phyloP scores from a whole-genome alignment of 2,797 vertebrate genomes.

The Paratrypauchen microcephalus region DNA sequence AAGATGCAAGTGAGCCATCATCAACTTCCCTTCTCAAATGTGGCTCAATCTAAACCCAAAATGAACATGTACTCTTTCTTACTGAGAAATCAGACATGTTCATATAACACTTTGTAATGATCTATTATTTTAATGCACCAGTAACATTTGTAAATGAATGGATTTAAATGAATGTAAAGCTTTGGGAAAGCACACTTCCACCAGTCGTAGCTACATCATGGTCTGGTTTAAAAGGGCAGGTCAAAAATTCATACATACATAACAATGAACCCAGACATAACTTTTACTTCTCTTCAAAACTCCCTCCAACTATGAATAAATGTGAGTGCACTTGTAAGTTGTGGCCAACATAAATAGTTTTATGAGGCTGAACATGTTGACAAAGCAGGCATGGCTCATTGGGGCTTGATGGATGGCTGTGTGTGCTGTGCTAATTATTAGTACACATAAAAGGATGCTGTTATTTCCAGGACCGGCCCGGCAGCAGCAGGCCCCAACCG shows the following conservation, averaged over 20 bases:
- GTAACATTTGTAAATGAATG: neutral
- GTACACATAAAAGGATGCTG: constrained; percentile 81
- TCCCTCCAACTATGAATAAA: constrained; percentile 42
- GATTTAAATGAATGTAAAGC: neutral
- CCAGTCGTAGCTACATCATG: neutral
- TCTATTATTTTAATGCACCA: neutral
- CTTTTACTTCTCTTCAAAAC: constrained; percentile 23
- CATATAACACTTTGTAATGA: too few species aligned
- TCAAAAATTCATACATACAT: constrained; percentile 18
- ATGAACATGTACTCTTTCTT: neutral
- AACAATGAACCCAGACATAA: constrained; percentile 25
- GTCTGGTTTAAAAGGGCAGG: neutral
- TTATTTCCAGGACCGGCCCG: constrained; percentile 72
- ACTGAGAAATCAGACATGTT: too few species aligned
- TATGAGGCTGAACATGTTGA: constrained; percentile 74
- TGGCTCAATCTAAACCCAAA: neutral
- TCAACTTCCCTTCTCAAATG: too few species aligned
- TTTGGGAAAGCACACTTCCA: neutral
- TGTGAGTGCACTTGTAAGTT: constrained; percentile 69
- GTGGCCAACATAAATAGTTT: constrained; percentile 74
- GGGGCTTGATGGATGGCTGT: constrained; percentile 78
- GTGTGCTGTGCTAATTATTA: constrained; percentile 80
- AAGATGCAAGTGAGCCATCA: too few species aligned
- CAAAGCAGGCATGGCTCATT: constrained; percentile 75
- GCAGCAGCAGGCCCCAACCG: constrained; percentile 64